A percentile compares a stretch with the other conserved stretches of the same genome.
These are phyloP conservation scores for Melieria crassipennis DNA, from an alignment of 2,888 invertebrate genomes.

Conservation along the genomic window DNA sequence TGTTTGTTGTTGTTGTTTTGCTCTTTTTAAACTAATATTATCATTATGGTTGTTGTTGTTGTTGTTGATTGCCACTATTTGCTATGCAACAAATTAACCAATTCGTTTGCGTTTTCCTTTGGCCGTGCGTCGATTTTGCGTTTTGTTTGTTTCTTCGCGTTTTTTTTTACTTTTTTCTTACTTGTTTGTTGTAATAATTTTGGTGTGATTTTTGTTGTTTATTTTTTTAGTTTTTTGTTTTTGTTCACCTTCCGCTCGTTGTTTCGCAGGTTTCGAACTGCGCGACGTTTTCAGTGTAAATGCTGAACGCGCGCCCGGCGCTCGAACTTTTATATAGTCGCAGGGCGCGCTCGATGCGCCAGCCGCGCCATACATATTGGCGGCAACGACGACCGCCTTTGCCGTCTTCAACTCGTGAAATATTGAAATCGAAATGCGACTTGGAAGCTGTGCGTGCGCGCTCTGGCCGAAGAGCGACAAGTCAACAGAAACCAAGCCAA, in stretches of 20 bases:
- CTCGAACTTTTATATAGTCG: slow-evolving; percentile 30
- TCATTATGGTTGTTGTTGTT: slow-evolving; percentile 4
- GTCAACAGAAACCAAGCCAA: no score
- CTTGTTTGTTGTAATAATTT: background rate
- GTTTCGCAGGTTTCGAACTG: slow-evolving; percentile 11
- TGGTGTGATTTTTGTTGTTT: background rate
- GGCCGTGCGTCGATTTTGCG: background rate
- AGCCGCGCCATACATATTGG: no score
- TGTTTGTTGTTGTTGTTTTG: background rate
- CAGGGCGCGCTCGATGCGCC: background rate
- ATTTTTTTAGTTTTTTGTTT: background rate
- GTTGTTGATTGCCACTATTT: background rate
- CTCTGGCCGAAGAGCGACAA: no score
- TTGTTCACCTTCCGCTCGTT: slow-evolving; percentile 13
- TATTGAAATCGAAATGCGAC: no score
- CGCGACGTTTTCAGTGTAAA: slow-evolving; percentile 21
- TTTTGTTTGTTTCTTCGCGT: background rate
- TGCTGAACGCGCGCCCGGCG: slow-evolving; percentile 14
- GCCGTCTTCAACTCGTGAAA: no score
- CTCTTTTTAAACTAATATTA: background rate
- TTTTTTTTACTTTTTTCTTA: background rate
- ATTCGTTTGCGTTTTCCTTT: background rate
- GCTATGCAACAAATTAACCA: slow-evolving; percentile 7
- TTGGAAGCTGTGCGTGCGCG: no score
- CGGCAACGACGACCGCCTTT: no score